Evolutionary conservation across 2,888 invertebrate species (phyloP), one percentile per base, ranked within the genome.

Genomic region (Salpingus planirostris): DNA sequence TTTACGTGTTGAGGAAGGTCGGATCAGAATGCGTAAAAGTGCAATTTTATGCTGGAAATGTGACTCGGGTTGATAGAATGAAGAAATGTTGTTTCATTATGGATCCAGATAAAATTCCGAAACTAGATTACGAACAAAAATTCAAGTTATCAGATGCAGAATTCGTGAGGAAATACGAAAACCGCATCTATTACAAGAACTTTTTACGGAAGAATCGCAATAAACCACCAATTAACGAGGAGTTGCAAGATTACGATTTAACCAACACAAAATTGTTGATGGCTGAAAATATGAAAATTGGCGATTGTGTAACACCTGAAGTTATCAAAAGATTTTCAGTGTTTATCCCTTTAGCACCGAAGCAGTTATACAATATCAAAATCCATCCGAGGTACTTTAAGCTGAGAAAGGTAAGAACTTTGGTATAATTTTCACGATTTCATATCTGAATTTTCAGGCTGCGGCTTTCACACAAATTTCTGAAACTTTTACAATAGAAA

Each of bases 321-420:
- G 8, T 18, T 5, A 26, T 15, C 14, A 34, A 31, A 12, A 13
- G 2, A 3, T 3, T 15, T 8, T 10, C 29, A 7, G n/a, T 13
- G 11, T 46, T 57, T 11, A 46, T 64, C 15, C 60, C 64, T 1
- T 40, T 70, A 15, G 52, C 64, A 1, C 66, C 68, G 0, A 47
- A 57, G 18, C 56, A 65, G 37, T 54, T 69, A 14, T 60, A 60
- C 33, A 62, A 62, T 18, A 49, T 69, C 6, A 54, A 52, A 29
- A 54, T 69, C 10, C 47, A 42, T 11, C 68, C 69, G 2, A 48
- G 55, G 60, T 39, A 50, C 40, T 46, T 52, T 18, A 25, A 49
- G 15, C 29, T 57, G 10, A 50, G 54, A 37, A 54, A 51, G 44
- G 58, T 60, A 44, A 35, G 34, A 18, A 18, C 18, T 6, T 6